Base-by-base conservation (phyloP, 2,113 vertebrate species). In the Uria aalge region DNA sequence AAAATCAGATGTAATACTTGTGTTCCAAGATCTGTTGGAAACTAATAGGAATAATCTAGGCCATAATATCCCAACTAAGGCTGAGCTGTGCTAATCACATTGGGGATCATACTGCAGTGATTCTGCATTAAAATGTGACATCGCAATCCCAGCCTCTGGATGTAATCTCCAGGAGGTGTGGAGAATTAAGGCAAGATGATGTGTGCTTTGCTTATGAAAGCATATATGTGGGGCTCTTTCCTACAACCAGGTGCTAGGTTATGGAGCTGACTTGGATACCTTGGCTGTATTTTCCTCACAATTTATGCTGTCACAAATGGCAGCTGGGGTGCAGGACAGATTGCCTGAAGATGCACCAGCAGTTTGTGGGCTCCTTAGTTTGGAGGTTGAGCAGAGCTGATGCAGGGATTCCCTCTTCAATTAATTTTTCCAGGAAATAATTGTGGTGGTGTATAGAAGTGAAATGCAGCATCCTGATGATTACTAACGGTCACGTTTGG, bases 1-100 rank as follows among this genome's bases (percentile, higher is more conserved):
- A 96, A 97, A 98, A 98, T 98, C 98, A 98, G 98, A 98, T 98
- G 98, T 97, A 97, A 97, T 96, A 95, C 90, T 98, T 96, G 91
- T 50, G 48, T 98, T 98, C 97, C 97, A 98, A 98, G 96, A 98
- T 98, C 97, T 95, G 96, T 94, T 98, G 97, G 98, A 98, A 98
- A 97, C 96, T 97, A 98, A 98, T 94, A 97, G 96, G 96, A 97
- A 98, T 96, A 97, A 98, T 97, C 95, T 96, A 97, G 98, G 97
- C 94, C 94, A 94, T 93, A 92, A 95, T 95, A 96, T 96, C 78
- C 94, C 89, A 94, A 82, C 71, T 82, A 93, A 97, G 95, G 80
- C 97, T 90, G 94, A 85, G 83, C 94, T 94, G 57, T 26, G 69
- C 92, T 98, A 97, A 96, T 97, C 95, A 92, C 40, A 60, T 71